Evolutionary conservation across 2,797 vertebrate genomes (phyloP), one percentile per base, ranked within the genome.

Genomic region (Gallinago solitaria): DNA sequence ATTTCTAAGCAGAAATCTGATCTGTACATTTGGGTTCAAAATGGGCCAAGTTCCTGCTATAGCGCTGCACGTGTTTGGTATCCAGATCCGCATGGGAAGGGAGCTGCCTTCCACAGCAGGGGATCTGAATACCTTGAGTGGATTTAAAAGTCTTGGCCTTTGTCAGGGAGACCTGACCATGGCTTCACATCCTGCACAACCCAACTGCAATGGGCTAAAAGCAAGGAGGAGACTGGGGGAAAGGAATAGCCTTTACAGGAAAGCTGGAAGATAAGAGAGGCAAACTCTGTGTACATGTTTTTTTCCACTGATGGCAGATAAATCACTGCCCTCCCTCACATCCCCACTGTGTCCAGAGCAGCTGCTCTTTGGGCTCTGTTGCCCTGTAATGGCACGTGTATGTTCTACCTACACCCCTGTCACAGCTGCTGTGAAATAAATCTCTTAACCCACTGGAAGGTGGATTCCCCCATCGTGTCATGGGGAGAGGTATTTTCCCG

Each of bases 361-460:
- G 93, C 93, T 96, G 90, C 71, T 85, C 76, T 54, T 68, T 39
- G 76, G 82, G 87, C 54, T 87, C 73, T 61, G 25, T 25, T 88
- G 90, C 53, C 64, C 47, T 28, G 7, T 41, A 57, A 75, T 28
- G 61, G 86, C 73, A 85, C 50, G 33, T n/a, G 77, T 83, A 87
- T 5, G 14, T 89, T 87, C 80, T 84, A 92, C 93, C 96, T 93
- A 86, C 53, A 56, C 10, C 61, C 33, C 57, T 83, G 63, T 24
- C 56, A 79, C 90, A 95, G 96, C 86, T 91, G 95, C 86, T 79
- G 53, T 37, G 82, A 90, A 91, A 96, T 89, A 93, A 96, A 96
- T 94, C 85, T 95, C 67, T 45, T 48, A 75, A 73, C 50, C 25
- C 67, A 56, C 74, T 73, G 75, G 83, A 95, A 94, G 94, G 92